Base-by-base conservation (phyloP, 2,797 vertebrate genomes). In the Falco biarmicus region DNA sequence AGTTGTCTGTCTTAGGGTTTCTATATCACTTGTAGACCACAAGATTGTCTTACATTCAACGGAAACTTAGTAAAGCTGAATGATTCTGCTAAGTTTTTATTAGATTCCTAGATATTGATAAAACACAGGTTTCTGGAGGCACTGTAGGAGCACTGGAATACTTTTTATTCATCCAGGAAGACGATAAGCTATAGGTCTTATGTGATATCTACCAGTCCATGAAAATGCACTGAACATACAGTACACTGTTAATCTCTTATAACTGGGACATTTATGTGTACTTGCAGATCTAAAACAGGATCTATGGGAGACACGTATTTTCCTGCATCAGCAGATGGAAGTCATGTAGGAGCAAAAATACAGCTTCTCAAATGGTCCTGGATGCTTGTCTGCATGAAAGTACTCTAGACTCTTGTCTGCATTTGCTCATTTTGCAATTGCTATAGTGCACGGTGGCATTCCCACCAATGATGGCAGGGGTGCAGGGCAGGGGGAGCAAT, bases 251-350 rank as follows among this genome's bases (percentile, higher is more conserved):
- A 17, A 4, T 75, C 3, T 77, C 14, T 56, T 50, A 18, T 11
- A 68, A 28, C 10, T 39, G 47, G 73, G 59, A 34, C 4, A 34
- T 69, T 83, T 69, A 34, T 4, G 14, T 15, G 17, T 37, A 3
- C 20, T 93, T 39, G 21, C 16, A 84, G 26, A 65, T 59, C 47
- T 65, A 39, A 51, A 9, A 26, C 21, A 84, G 47, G 22, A 51
- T 70, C 18, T 34, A 2, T n/a, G 34, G 34, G 39, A 73, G 16
- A 69, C 3, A 19, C 0, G 0, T n/a, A 3, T 29, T 34, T 64
- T 61, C 47, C 26, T 66, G 48, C 5, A 18, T 11, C 19, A 79
- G 51, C 34, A 31, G 37, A 41, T 45, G 19, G 70, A 90, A 68
- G 5, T 14, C 41, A 34, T 6, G 10, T 18, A 66, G 39, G 34